Percentiles rank a stretch among this genome's conserved stretches.
Conservation (phyloP, 1,140 invertebrate species). For the Bombus affinis region DNA sequence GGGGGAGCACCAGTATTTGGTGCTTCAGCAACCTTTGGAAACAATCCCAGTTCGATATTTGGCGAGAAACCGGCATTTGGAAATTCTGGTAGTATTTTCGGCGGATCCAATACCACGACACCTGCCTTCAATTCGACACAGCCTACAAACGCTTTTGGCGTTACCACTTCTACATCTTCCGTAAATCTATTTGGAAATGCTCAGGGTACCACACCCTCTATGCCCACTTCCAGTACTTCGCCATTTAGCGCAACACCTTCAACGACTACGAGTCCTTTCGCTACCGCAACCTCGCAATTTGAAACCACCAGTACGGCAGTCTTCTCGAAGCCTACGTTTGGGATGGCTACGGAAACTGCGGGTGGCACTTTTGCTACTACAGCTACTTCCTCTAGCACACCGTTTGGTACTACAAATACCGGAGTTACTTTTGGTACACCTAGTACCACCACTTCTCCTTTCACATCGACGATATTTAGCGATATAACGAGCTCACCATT, state of each 20-base stretch:
- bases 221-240: conserved; percentile 2
- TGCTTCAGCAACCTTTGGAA: conserved; percentile 34
- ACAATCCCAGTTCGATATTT: conserved; percentile 61
- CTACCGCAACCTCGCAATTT: conserved; percentile 51
- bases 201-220: conserved; percentile 7
- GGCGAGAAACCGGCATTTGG: conserved; percentile 68
- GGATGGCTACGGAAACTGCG: background rate
- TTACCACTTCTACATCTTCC: conserved; percentile 22
- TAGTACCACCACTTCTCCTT: conserved; percentile 23
- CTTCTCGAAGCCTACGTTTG: conserved; percentile 52
- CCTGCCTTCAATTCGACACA: conserved; percentile 63
- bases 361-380: conserved; percentile 42
- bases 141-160: conserved; percentile 44
- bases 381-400: conserved; percentile 28
- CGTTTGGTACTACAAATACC: conserved; percentile 39
- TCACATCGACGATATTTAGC: conserved; percentile 47
- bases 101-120: conserved; percentile 36
- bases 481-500: conserved; percentile 42
- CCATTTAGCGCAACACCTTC: conserved; percentile 35
- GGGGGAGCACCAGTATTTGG: conserved; percentile 75
- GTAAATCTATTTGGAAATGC: conserved; percentile 52
- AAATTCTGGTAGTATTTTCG: conserved; percentile 62
- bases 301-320: conserved; percentile 29
- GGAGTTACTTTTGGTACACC: conserved; percentile 7
- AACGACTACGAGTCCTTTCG: conserved; percentile 52